These are phyloP conservation scores for Cyprinella venusta DNA, from an alignment of 2,797 vertebrate genomes.

Conservation along the genomic window DNA sequence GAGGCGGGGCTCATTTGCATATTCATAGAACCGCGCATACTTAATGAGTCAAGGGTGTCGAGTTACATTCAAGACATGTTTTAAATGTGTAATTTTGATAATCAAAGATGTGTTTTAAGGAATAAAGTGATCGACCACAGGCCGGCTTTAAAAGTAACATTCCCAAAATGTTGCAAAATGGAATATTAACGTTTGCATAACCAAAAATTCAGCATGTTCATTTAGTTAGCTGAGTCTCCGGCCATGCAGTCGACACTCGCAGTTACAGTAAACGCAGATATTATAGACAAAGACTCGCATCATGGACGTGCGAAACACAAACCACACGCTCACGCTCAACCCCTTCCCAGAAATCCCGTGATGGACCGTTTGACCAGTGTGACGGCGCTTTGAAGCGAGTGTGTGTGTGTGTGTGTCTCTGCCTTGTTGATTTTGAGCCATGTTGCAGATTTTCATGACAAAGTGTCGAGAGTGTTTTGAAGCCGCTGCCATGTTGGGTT, in stretches of 20 bases:
- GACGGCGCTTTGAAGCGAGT: constrained; percentile 36
- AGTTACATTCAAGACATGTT: too few species aligned
- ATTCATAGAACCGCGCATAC: too few species aligned
- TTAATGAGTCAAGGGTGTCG: too few species aligned
- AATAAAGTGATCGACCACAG: too few species aligned
- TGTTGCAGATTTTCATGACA: constrained; percentile 65
- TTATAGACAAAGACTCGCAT: constrained; percentile 13
- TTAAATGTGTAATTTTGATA: too few species aligned
- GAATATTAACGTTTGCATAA: neutral
- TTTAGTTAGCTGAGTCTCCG: neutral
- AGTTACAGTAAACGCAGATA: constrained; percentile 11
- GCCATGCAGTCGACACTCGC: neutral
- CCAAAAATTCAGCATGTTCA: too few species aligned
- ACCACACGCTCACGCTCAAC: constrained; percentile 13
- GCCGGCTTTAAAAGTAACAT: neutral
- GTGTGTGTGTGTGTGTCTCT: constrained; percentile 11
- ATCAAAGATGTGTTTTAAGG: too few species aligned
- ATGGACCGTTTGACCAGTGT: constrained; percentile 45
- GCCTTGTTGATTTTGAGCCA: constrained; percentile 56
- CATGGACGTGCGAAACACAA: constrained; percentile 40
- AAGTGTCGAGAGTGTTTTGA: constrained; percentile 59
- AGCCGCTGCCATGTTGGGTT: constrained; percentile 24
- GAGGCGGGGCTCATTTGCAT: too few species aligned
- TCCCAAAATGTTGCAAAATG: neutral
- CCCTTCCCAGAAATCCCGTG: constrained; percentile 60